A percentile compares a stretch with the other conserved stretches of the same genome.
These are phyloP conservation scores for Darevskia nairensis DNA, from an alignment of 2,797 vertebrate genomes.

Conservation along the genomic window DNA sequence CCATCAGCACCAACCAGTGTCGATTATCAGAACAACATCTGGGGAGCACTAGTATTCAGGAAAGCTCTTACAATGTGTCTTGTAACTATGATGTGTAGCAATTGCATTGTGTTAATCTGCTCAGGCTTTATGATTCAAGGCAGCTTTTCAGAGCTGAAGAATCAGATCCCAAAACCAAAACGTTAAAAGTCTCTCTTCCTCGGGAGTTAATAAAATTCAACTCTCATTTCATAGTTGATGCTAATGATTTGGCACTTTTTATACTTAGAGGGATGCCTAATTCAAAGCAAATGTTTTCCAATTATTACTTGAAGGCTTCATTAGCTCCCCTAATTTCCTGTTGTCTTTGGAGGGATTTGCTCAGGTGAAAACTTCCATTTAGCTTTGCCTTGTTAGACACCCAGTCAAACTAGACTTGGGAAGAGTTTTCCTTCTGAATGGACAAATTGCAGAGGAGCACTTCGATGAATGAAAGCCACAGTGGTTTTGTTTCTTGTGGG, in stretches of 20 bases:
- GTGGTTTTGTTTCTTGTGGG: not conserved
- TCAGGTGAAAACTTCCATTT: slow-evolving; percentile 39
- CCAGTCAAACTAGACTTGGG: slow-evolving; percentile 2
- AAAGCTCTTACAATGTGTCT: no score
- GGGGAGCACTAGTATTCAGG: no score
- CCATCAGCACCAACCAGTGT: no score
- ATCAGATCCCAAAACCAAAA: not conserved
- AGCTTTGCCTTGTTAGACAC: slow-evolving; percentile 26
- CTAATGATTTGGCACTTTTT: slow-evolving; percentile 39
- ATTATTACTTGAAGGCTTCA: slow-evolving; percentile 58
- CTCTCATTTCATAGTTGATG: slow-evolving; percentile 24
- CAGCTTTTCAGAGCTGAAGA: not conserved
- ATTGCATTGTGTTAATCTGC: not conserved
- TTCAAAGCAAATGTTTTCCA: slow-evolving; percentile 62
- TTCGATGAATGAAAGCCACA: not conserved
- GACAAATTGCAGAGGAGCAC: not conserved
- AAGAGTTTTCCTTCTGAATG: not conserved
- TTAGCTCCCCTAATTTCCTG: slow-evolving; percentile 57
- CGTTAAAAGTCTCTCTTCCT: slow-evolving; percentile 4
- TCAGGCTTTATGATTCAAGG: not conserved
- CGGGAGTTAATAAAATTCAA: slow-evolving; percentile 18
- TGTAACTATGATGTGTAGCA: no score
- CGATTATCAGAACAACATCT: no score
- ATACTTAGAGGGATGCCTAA: slow-evolving; percentile 48
- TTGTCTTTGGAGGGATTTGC: slow-evolving; percentile 40